Evolutionary conservation across 1,140 invertebrate species (phyloP).

Genomic region (Berghia stephanieae): DNA sequence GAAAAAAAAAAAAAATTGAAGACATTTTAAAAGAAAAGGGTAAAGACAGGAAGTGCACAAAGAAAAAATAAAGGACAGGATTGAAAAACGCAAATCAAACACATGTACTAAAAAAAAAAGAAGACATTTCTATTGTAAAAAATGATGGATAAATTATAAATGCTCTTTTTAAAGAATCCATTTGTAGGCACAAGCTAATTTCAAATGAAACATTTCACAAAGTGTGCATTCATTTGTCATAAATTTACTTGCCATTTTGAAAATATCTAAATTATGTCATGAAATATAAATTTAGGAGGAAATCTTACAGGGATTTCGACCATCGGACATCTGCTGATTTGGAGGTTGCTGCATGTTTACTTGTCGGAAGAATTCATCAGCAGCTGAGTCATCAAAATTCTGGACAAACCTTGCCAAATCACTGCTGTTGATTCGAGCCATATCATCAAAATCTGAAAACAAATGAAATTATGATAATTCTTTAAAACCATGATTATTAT

Average conservation of each 20-base stretch:
- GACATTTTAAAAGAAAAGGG: not conserved
- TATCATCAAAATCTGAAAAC: constrained; percentile 18
- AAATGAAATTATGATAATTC: not conserved
- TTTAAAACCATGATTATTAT: not conserved
- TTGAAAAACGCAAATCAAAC: too few species aligned
- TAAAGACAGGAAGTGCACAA: too few species aligned
- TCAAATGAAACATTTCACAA: too few species aligned
- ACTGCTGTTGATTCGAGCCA: not conserved
- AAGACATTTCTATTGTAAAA: too few species aligned
- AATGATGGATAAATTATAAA: too few species aligned
- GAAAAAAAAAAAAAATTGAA: not conserved
- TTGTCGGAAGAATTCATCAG: constrained; percentile 2
- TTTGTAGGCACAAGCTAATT: too few species aligned
- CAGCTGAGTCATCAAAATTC: constrained; percentile 17
- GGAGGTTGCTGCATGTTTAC: not conserved
- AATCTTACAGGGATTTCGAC: not conserved
- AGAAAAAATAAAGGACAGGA: too few species aligned
- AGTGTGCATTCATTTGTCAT: not conserved
- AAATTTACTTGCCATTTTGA: not conserved
- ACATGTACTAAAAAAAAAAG: too few species aligned
- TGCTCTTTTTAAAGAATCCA: too few species aligned
- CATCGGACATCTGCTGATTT: not conserved
- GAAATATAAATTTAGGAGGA: not conserved
- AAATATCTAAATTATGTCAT: not conserved
- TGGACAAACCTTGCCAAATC: constrained; percentile 20